Evolutionary conservation across 2,797 vertebrate species (phyloP).

Genomic region (Gymnothorax javanicus): DNA sequence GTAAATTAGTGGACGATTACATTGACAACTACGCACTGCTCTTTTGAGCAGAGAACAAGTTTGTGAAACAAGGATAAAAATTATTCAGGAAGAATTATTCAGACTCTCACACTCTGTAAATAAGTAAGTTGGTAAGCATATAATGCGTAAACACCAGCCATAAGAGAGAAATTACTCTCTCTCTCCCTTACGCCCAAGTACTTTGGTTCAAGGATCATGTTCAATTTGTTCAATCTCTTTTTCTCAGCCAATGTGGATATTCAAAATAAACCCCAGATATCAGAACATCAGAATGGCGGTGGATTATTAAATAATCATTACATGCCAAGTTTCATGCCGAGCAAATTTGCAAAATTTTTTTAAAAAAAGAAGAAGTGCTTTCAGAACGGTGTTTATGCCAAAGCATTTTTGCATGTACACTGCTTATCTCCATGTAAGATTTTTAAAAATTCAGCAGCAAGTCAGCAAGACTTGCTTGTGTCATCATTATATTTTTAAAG

Average conservation of each 20-base stretch:
- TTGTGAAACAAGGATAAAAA: neutral
- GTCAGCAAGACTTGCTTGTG: conserved; percentile 67
- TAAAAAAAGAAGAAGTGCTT: neutral
- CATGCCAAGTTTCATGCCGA: neutral
- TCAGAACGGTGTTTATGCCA: neutral
- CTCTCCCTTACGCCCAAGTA: neutral
- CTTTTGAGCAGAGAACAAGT: neutral
- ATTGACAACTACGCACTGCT: neutral
- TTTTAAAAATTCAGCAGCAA: conserved; percentile 43
- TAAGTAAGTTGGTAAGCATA: neutral
- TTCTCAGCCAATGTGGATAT: neutral
- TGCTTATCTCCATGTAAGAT: neutral
- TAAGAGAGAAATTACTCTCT: neutral
- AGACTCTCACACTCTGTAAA: neutral
- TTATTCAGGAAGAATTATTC: neutral
- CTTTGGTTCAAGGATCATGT: neutral
- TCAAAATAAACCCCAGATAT: neutral
- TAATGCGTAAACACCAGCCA: neutral
- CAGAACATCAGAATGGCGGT: neutral
- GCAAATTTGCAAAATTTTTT: neutral
- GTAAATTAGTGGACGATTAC: neutral
- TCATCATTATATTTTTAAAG: conserved; percentile 46
- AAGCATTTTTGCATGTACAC: neutral
- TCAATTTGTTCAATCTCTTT: neutral
- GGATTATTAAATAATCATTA: conserved; percentile 14